These are phyloP conservation scores for Sycophila texana DNA, from an alignment of 2,888 invertebrate species.

Conservation along the genomic window DNA sequence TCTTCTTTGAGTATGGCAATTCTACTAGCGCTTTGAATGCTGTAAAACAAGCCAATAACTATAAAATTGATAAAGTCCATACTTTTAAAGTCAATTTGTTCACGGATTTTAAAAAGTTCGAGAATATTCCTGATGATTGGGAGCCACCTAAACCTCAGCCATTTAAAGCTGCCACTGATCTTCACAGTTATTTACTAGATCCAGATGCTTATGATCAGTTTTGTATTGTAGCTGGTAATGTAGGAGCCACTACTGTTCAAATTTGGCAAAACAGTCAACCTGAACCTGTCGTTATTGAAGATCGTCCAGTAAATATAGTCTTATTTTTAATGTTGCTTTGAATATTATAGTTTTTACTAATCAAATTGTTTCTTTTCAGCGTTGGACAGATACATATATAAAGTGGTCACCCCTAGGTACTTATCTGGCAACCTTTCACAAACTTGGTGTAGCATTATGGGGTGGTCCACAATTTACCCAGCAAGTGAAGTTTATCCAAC, in stretches of 20 bases:
- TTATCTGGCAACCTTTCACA: constrained; percentile 96
- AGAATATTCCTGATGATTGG: constrained; percentile 94
- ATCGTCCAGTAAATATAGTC: constrained; percentile 81
- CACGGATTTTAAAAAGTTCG: constrained; percentile 96
- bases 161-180: constrained; percentile 93
- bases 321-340: constrained; percentile 32
- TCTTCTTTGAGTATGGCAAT: constrained; percentile 93
- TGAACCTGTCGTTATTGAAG: constrained; percentile 89
- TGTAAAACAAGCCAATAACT: constrained; percentile 90
- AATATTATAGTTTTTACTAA: too few species aligned
- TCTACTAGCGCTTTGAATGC: constrained; percentile 91
- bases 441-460: constrained; percentile 97
- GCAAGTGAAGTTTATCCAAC: constrained; percentile 93
- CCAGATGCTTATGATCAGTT: constrained; percentile 98
- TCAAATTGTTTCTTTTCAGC: constrained; percentile 75
- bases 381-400: constrained; percentile 97
- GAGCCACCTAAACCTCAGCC: constrained; percentile 91
- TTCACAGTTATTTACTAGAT: constrained; percentile 94
- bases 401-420: constrained; percentile 99
- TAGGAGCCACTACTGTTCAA: constrained; percentile 85
- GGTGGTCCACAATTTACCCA: constrained; percentile 95
- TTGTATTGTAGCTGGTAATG: constrained; percentile 90
- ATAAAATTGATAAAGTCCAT: constrained; percentile 96
- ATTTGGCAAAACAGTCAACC: constrained; percentile 94
- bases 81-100: constrained; percentile 95